Base-by-base conservation (phyloP, 2,888 invertebrate species). In the Athrips mouffetella region DNA sequence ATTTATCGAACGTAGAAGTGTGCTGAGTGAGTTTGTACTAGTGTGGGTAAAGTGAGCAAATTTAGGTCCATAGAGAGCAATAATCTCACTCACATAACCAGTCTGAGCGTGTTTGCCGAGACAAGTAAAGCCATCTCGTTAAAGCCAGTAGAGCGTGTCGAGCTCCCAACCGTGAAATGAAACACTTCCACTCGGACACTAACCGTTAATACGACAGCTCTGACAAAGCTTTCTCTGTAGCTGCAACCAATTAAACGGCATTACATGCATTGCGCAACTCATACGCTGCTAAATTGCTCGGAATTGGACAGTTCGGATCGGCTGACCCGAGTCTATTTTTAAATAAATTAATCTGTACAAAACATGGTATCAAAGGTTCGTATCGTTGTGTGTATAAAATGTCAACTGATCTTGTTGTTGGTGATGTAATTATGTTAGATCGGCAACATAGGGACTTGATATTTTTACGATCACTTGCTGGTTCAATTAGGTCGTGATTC, bases 111-210 rank as follows among this genome's bases (percentile, higher is more conserved):
- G 69, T 70, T 74, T 63, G 67, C 68, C 56, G 64, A 67, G 62
- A 69, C 73, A 66, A 70, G 37, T 52, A 47, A 49, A 77, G 72
- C 73, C 64, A 78, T 79, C 80, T 82, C 72, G 78, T 83, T 77
- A 77, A 68, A 73, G 58, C 59, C 77, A 80, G 60, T 73, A 73
- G 78, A 81, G 83, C 84, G 78, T 70, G 73, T 68, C 73, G 63
- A 60, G 60, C 70, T 73, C 67, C 74, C 73, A 59, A 77, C 72
- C 87, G 80, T 86, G 80, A 82, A 86, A 85, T 86, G 80, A 80
- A 79, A 80, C 81, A 82, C 82, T 83, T 82, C 84, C 81, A 85
- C 78, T 78, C 70, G 69, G 74, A 76, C 78, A 80, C 76, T 76
- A 80, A 82, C 81, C 77, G 78, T 81, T 80, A 78, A 79, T 79